Evolutionary conservation across 2,888 invertebrate species (phyloP), one percentile per base, ranked within the genome.

Genomic region (Oligia strigilis): DNA sequence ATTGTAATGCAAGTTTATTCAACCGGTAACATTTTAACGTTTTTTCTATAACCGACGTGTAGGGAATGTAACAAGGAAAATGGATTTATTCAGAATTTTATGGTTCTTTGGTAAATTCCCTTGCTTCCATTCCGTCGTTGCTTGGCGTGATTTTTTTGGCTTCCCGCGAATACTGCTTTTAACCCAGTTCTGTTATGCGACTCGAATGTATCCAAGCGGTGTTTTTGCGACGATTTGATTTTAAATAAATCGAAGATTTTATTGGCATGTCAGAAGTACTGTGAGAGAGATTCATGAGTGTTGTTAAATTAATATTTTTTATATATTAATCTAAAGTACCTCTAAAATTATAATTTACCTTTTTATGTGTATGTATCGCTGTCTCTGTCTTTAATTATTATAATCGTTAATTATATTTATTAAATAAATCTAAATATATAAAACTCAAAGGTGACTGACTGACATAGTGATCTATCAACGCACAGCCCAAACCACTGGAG

Each of bases 171-270:
- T 91, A 86, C 87, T 81, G 88, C 81, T 91, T 62, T 91, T 94
- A 94, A 94, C 95, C 95, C 89, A 94, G 88, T 94, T 94, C 92
- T 88, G 77, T 86, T 91, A 84, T 90, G 90, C 52, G 76, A 80
- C 80, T 77, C 46, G 29, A 55, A 73, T 69, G 14, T 29, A 29
- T 29, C 29, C 29, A 23, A 82, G 29, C 19, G 14, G 23, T 36
- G 29, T 2, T 78, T 49, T 64, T 49, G 49, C 11, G 9, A 43
- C 29, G 17, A 77, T 49, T 71, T 36, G 40, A 66, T 64, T 58
- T 55, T 2, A 9, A n/a, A 49, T 2, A 9, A n/a, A 40, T 29
- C 23, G 6, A 36, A 29, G 4, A 13, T 60, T 55, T 55, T 55
- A 55, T 55, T 23, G 58, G 1, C 4, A 60, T 60, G n/a, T n/a